These are phyloP conservation scores for Rhorus exstirpatorius DNA, from an alignment of 2,888 invertebrate genomes.

Conservation along the genomic window DNA sequence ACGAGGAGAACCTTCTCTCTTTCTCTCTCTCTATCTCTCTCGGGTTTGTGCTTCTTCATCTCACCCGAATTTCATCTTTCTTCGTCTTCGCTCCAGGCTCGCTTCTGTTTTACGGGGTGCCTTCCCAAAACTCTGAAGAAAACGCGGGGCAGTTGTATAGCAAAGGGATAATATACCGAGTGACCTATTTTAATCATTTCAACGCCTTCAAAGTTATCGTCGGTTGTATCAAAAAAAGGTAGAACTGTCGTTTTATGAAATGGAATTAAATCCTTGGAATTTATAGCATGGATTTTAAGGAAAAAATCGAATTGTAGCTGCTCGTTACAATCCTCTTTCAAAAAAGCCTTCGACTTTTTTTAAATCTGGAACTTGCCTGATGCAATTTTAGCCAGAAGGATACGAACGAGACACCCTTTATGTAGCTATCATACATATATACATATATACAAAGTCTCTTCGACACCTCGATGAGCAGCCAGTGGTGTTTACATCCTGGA, in stretches of 20 bases:
- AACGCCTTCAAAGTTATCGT: background rate
- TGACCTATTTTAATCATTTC: background rate
- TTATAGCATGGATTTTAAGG: too few relatives aligned
- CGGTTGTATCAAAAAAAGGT: background rate
- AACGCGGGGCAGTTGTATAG: conserved; percentile 19
- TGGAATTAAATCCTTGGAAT: too few relatives aligned
- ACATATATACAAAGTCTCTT: conserved; percentile 2
- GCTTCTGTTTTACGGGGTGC: conserved; percentile 55
- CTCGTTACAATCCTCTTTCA: background rate
- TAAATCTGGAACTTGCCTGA: background rate
- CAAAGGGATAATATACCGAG: conserved; percentile 10
- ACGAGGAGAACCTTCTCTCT: conserved; percentile 12
- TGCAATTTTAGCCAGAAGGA: background rate
- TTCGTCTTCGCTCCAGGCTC: conserved; percentile 29
- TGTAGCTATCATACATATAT: background rate
- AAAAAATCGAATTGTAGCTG: too few relatives aligned
- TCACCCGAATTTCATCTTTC: background rate
- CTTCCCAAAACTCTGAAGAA: conserved; percentile 53
- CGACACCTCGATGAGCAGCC: conserved; percentile 38
- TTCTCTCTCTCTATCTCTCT: too few relatives aligned
- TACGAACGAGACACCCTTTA: background rate
- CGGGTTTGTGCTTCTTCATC: conserved; percentile 40
- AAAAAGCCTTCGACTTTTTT: background rate
- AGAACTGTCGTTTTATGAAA: background rate
- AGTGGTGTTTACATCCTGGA: conserved; percentile 52